Evolutionary conservation across 2,888 invertebrate species (phyloP), one percentile per base, ranked within the genome.

Genomic region (Temnothorax ravouxi): DNA sequence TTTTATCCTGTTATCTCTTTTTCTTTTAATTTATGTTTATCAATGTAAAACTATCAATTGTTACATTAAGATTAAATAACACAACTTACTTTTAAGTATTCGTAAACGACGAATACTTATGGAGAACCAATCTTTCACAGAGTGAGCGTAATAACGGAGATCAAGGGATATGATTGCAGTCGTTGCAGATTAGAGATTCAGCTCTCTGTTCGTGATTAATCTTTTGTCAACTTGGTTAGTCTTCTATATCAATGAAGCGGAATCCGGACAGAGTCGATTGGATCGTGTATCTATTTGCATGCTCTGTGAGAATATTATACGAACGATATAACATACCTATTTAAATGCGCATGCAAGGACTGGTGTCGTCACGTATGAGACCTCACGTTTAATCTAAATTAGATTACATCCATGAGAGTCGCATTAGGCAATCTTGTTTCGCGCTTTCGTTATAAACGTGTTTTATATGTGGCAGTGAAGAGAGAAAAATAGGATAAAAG

Each of bases 81-180:
- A 15, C 34, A 13, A 59, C 1, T 29, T n/a, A 38, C 15, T 66
- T 41, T 41, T 50, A 38, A 34, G 34, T 34, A 34, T 34, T 34
- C 34, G 34, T 34, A 6, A 34, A 77, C 13, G 69, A 21, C 15
- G 38, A 80, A 21, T 44, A 38, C n/a, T 34, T 29, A 29, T 13
- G 44, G 54, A 9, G 25, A 66, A 47, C 9, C 76, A 66, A 64
- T 62, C 29, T 52, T 21, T 8, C 6, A 34, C 8, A 5, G 41
- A 76, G 44, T 75, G 29, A n/a, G 38, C 66, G 34, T 83, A 83
- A 72, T 84, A 64, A 29, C 11, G 72, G 66, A 47, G 59, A 61
- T 72, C 61, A 41, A 52, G 81, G 21, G 47, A 75, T 21, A 21
- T 47, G 29, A 44, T n/a, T 67, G 52, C 41, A 61, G 21, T 47